phyloP scores from a whole-genome alignment of 2,113 vertebrate genomes.

The Salvator merianae region DNA sequence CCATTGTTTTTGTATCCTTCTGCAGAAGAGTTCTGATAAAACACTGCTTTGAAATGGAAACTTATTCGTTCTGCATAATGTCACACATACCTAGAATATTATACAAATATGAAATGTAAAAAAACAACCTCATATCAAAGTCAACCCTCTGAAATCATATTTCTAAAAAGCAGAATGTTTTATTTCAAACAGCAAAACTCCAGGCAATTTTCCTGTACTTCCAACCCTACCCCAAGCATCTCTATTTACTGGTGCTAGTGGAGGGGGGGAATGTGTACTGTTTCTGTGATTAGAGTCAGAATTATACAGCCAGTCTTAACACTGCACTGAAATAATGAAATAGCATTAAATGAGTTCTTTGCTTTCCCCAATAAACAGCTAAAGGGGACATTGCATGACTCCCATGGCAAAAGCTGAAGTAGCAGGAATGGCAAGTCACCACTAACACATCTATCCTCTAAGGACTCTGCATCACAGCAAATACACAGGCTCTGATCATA shows the following conservation, averaged over 20 bases:
- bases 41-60: slow-evolving; percentile 65
- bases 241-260: neutral
- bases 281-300: no score
- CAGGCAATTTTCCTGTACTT: neutral
- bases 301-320: no score
- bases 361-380: no score
- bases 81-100: slow-evolving; percentile 61
- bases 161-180: slow-evolving; percentile 16
- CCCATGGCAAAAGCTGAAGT: no score
- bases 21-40: slow-evolving; percentile 42
- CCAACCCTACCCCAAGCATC: neutral
- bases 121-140: slow-evolving; percentile 36
- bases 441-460: no score
- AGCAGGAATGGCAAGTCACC: no score
- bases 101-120: slow-evolving; percentile 49
- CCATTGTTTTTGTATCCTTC: slow-evolving; percentile 40
- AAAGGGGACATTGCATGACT: no score
- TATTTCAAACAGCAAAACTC: neutral
- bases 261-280: no score
- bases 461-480: no score
- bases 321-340: no score
- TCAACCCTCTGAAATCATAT: slow-evolving; percentile 29
- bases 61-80: slow-evolving; percentile 63
- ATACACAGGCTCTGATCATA: no score
- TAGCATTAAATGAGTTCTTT: no score